Base-by-base conservation (phyloP, 92 coral and sea anemone species). In the Anthopleura xanthogrammica region DNA sequence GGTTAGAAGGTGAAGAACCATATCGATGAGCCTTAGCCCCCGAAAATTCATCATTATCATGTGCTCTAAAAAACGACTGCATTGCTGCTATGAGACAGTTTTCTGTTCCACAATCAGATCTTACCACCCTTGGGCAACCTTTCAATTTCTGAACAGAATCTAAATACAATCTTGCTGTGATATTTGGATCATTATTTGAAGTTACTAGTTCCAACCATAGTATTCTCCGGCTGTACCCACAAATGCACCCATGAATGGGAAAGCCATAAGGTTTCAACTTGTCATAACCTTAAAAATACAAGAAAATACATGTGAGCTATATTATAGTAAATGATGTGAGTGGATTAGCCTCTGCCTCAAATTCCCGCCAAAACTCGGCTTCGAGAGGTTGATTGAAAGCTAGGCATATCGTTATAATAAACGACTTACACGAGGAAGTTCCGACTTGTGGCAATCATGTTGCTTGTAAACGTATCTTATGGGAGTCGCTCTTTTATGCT, bases 91-190 rank as follows among this genome's bases (percentile, higher is more conserved):
- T 24, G 0, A 88, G 50, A 12, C 39, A 86, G 81, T 89, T 89
- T 78, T 89, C 89, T 7, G 86, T 85, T 1, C 92, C 92, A 86
- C 85, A 86, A 78, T 89, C 92, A 68, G 89, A 77, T 52, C 92
- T 29, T 39, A 89, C 84, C 72, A 82, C 39, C 14, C 72, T 62
- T 77, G 92, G 92, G 24, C 89, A 89, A 4, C 89, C 92, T 17
- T 76, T 75, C 12, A 20, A n/a, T 13, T 79, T 52, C 48, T 84
- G 54, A 41, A 83, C 91, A 83, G 82, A 79, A 64, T 85, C 83
- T 22, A 88, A 50, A 58, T 22, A 89, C 41, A 82, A 60, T 60
- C 81, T 73, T 43, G 91, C 85, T 29, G 88, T 77, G 41, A 88
- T 52, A 77, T 79, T 60, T 41, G 87, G 90, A 36, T 87, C 58